Base-by-base conservation (phyloP, 1,140 invertebrate genomes). In the Hydropsyche tenuis region DNA sequence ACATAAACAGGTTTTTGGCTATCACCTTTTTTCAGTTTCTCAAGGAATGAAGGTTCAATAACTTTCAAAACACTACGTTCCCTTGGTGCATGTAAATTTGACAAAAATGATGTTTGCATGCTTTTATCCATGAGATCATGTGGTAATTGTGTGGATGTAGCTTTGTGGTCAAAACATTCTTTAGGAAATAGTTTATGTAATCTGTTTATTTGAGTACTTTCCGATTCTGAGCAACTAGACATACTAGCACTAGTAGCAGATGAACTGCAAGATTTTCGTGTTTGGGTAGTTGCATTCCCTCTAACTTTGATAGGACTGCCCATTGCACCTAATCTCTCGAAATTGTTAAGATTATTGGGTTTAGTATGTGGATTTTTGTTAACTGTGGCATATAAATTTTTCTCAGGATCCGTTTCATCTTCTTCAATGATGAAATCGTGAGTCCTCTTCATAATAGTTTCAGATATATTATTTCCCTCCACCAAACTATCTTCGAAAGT, bases 1-100 rank as follows among this genome's bases (percentile, higher is more conserved):
- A 97, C 91, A 80, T 95, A 96, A 12, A 96, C 91, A 2, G 93
- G 92, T 78, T 91, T 89, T 14, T 89, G 83, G 77, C 85, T 85
- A 77, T 89, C 87, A 14, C 88, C 88, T 76, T 87, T 84, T 81
- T 89, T 90, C 22, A 90, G 79, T 81, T 90, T 90, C 75, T 86
- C 87, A 62, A 90, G 81, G 78, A 90, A 90, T 5, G 89, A 90
- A 7, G 88, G 87, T 77, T 90, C 89, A 37, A 91, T 85, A 30
- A 89, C 81, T 79, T 88, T 87, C 43, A 89, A 79, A 69, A 84
- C 73, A 77, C 84, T 83, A 66, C 80, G 79, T 64, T 84, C 82
- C 68, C 81, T 82, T 18, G 81, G 79, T 22, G 81, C 77, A 66
- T 79, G 81, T 62, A 83, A 79, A 77, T 81, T 83, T 4, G 86